Evolutionary conservation across 2,797 vertebrate species (phyloP).

Genomic region (Myripristis jacobus): DNA sequence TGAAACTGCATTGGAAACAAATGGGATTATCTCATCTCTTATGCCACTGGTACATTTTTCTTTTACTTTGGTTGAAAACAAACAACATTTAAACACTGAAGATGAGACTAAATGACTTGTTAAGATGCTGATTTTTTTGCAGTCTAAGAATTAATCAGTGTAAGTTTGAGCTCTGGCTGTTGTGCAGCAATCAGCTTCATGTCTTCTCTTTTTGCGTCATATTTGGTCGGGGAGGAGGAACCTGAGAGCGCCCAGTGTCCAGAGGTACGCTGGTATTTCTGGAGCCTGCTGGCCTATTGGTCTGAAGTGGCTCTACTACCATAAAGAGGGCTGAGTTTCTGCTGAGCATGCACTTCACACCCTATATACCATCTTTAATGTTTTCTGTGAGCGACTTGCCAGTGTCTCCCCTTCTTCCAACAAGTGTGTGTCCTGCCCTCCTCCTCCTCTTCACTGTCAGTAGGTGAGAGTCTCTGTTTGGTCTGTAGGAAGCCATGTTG

Average conservation of each 20-base stretch:
- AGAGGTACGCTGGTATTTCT: conserved; percentile 78
- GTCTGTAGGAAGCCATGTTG: no score
- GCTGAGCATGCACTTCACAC: conserved; percentile 67
- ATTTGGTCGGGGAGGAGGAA: conserved; percentile 11
- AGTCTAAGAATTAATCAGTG: no score
- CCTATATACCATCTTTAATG: conserved; percentile 77
- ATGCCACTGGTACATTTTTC: no score
- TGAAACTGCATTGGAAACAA: no score
- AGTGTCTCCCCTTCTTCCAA: conserved; percentile 61
- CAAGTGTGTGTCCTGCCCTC: conserved; percentile 42
- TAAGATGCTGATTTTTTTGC: no score
- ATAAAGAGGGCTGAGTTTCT: conserved; percentile 75
- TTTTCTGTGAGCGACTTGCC: conserved; percentile 64
- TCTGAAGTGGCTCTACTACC: conserved; percentile 73
- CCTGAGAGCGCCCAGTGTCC: conserved; percentile 4
- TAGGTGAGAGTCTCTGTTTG: conserved; percentile 53
- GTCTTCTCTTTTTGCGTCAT: conserved; percentile 1
- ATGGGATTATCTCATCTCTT: no score
- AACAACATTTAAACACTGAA: no score
- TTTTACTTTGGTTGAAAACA: no score
- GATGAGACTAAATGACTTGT: no score
- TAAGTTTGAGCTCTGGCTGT: no score
- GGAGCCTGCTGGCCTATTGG: conserved; percentile 77
- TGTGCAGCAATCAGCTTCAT: conserved; percentile 26
- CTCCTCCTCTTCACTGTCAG: conserved; percentile 43